Conservation (phyloP, 2,797 vertebrate genomes). For the Cichlasoma orientale region DNA sequence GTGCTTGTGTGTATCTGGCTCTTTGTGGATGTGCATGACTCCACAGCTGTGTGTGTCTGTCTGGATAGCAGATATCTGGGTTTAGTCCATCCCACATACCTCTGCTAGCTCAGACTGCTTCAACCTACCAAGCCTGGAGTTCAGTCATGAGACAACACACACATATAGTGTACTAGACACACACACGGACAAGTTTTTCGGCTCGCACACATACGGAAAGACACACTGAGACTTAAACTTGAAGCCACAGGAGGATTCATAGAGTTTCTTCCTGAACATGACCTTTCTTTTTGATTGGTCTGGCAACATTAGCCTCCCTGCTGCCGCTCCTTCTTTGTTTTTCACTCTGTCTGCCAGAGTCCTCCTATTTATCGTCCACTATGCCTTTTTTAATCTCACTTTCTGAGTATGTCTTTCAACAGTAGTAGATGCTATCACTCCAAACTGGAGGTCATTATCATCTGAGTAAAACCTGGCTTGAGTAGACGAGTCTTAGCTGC, state of each 20-base stretch:
- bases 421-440: slow-evolving; percentile 55
- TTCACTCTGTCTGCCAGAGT: slow-evolving; percentile 4
- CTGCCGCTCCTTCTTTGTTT: slow-evolving; percentile 19
- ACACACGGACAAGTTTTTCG: slow-evolving; percentile 3
- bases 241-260: slow-evolving; percentile 16
- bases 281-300: slow-evolving; percentile 49
- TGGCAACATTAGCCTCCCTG: slow-evolving; percentile 7
- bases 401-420: slow-evolving; percentile 48
- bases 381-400: slow-evolving; percentile 4
- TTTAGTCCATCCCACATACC: slow-evolving; percentile 69
- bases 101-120: slow-evolving; percentile 65
- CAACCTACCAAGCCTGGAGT: slow-evolving; percentile 59
- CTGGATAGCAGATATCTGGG: slow-evolving; percentile 67
- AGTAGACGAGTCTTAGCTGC: slow-evolving; percentile 23
- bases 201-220: slow-evolving; percentile 12
- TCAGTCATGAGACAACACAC: slow-evolving; percentile 61
- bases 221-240: background rate
- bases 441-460: slow-evolving; percentile 62
- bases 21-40: slow-evolving; percentile 29
- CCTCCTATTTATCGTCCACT: slow-evolving; percentile 26
- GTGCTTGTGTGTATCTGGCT: slow-evolving; percentile 16
- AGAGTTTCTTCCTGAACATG: slow-evolving; percentile 40
- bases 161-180: background rate
- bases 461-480: slow-evolving; percentile 40
- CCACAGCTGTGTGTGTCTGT: slow-evolving; percentile 45